Conservation (phyloP, 2,113 vertebrate genomes). For the Eurypyga helias region DNA sequence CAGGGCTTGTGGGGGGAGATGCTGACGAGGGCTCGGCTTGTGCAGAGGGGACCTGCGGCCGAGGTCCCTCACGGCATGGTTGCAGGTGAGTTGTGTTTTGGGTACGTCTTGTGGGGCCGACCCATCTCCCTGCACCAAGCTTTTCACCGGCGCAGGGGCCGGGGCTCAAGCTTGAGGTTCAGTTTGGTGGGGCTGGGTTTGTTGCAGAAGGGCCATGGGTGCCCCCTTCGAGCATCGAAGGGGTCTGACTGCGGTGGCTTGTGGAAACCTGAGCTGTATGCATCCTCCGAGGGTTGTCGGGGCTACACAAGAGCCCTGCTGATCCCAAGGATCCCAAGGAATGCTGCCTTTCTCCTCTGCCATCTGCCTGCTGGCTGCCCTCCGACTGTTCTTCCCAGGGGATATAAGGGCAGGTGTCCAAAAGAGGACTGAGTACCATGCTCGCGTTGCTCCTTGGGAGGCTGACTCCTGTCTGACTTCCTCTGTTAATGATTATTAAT, state of each 20-base stretch:
- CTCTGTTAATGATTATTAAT: conserved; percentile 51
- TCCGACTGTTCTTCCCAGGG: rapidly evolving
- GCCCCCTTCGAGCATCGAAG: too few relatives aligned
- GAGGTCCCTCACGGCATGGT: rapidly evolving
- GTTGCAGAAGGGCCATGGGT: neutral
- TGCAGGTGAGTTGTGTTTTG: neutral
- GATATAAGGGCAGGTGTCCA: neutral
- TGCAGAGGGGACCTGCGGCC: neutral
- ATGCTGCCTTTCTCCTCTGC: neutral
- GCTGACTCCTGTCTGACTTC: neutral
- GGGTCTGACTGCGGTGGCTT: neutral
- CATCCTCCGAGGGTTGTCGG: neutral
- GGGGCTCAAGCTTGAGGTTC: too few relatives aligned
- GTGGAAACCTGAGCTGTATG: neutral
- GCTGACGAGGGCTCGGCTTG: neutral
- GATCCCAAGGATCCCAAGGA: neutral
- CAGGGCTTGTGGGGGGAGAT: neutral
- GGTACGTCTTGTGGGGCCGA: neutral
- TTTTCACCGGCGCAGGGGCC: neutral
- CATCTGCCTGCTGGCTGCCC: neutral
- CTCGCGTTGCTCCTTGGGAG: neutral
- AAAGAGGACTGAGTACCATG: neutral
- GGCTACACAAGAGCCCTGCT: neutral
- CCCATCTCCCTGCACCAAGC: too few relatives aligned
- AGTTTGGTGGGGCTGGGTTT: neutral